Evolutionary conservation across 2,888 invertebrate genomes (phyloP), one percentile per base, ranked within the genome.

Genomic region (Epinotia demarniana): DNA sequence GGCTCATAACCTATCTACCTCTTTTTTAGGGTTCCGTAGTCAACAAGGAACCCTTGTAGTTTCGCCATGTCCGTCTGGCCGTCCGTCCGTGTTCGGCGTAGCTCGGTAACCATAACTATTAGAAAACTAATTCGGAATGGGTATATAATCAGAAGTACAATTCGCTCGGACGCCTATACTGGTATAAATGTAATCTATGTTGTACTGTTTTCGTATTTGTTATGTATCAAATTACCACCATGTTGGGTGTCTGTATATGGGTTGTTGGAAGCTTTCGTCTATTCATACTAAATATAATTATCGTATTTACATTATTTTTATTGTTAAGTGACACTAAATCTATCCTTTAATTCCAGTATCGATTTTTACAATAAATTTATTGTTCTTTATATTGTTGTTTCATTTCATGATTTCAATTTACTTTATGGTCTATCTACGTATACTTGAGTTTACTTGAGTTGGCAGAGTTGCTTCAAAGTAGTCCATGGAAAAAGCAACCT

Each of bases 291-390:
- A 87, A 88, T 85, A 78, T 78, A 77, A 80, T 77, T 71, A 83
- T 85, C 87, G 84, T 86, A 85, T 86, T 87, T 89, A 85, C 85
- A 87, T 86, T 86, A 85, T 87, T 85, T 82, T 86, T 88, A 91
- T 84, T 86, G 82, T 88, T 90, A 89, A 87, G 86, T 80, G 81
- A 84, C 84, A 84, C 85, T 89, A 85, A 87, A 89, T 89, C 86
- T 90, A 89, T 89, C 89, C 90, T 89, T 85, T 89, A 89, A 93
- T 93, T 93, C 93, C 92, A 93, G 86, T 91, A 90, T 89, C 83
- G 81, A 90, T 91, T 92, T 93, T 86, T 93, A 92, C 89, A 91
- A 91, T 92, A 91, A 90, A 91, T 85, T 82, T 87, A 90, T 87
- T 91, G 89, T 88, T 92, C 85, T 87, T 84, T 85, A 83, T 43